A percentile compares a stretch with the other conserved stretches of the same genome.
Evolutionary conservation across 2,888 invertebrate genomes (phyloP).

Genomic region (Synanthedon vespiformis): DNA sequence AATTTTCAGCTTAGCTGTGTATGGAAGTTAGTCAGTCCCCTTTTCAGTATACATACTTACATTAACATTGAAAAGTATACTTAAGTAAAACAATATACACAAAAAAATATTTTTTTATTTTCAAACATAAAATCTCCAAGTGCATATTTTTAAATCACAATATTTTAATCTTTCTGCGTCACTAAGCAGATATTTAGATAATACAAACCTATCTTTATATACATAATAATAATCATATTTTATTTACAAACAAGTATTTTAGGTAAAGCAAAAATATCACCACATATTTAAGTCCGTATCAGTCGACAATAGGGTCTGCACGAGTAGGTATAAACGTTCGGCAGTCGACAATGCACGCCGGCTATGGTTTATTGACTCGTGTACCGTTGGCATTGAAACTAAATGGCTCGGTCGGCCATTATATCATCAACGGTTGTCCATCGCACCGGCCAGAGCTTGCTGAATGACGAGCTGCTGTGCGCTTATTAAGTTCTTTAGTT

Average conservation of each 20-base stretch:
- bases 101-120: no score
- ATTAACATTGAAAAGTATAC: no score
- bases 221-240: neutral
- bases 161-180: conserved; percentile 19
- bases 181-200: conserved; percentile 8
- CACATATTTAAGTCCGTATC: conserved; percentile 45
- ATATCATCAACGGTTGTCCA: conserved; percentile 60
- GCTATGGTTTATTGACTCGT: conserved; percentile 62
- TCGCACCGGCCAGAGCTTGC: conserved; percentile 55
- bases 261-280: conserved; percentile 37
- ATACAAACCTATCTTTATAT: neutral
- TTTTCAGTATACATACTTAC: no score
- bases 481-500: conserved; percentile 72
- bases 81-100: no score
- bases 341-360: conserved; percentile 38
- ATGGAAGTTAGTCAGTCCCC: no score
- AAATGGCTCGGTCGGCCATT: conserved; percentile 48
- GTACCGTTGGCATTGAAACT: conserved; percentile 63
- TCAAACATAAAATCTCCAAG: no score
- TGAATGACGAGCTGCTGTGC: conserved; percentile 65
- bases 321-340: conserved; percentile 26
- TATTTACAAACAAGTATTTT: conserved; percentile 8
- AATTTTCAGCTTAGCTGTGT: no score
- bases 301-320: conserved; percentile 31
- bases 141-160: no score